Conservation (phyloP, 2,888 invertebrate genomes). For the Eremobia ochroleuca region DNA sequence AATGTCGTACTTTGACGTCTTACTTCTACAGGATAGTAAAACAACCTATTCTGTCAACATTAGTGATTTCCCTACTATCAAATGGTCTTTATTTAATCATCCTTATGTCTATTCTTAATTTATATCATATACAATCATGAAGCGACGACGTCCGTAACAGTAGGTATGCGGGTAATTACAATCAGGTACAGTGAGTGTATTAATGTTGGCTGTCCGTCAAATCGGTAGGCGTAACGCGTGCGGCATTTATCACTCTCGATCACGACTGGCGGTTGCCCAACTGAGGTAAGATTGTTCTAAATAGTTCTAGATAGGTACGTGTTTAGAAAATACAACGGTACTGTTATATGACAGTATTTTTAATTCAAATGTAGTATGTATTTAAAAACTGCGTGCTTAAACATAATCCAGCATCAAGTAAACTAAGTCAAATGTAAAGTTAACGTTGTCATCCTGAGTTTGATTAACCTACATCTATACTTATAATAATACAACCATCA, state of each 20-base stretch:
- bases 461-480: conserved; percentile 12
- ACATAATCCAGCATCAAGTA: neutral
- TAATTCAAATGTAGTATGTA: neutral
- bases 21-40: no score
- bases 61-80: no score
- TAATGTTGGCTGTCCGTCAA: conserved; percentile 78
- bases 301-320: conserved; percentile 47
- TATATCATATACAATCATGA: no score
- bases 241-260: conserved; percentile 77
- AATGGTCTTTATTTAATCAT: no score
- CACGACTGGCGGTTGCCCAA: conserved; percentile 68
- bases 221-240: conserved; percentile 73
- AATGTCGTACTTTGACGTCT: no score
- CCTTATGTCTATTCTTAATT: no score
- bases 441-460: conserved; percentile 13
- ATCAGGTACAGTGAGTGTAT: conserved; percentile 75
- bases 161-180: conserved; percentile 80
- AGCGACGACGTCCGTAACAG: no score
- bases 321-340: conserved; percentile 34
- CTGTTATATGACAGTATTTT: neutral
- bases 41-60: no score
- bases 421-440: neutral
- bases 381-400: neutral
- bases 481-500: neutral
- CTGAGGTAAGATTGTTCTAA: conserved; percentile 55